phyloP scores from a whole-genome alignment of 1,140 invertebrate species.

The Papilio xuthus region DNA sequence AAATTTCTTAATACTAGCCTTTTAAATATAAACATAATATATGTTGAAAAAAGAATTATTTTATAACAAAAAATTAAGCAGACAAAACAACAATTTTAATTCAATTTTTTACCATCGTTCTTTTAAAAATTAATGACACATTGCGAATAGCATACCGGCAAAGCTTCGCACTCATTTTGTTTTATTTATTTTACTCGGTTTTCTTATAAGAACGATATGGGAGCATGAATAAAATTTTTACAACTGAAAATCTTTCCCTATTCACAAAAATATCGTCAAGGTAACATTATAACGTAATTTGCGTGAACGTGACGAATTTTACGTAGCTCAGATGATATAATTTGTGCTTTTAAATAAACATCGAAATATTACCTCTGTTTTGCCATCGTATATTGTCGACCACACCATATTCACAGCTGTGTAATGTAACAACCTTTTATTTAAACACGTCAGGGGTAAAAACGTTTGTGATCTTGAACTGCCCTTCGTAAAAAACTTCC shows the following conservation, averaged over 20 bases:
- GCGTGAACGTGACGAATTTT: slow-evolving; percentile 42
- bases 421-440: slow-evolving; percentile 55
- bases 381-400: slow-evolving; percentile 73
- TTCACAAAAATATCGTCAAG: slow-evolving; percentile 52
- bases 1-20: background rate
- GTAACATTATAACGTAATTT: slow-evolving; percentile 45
- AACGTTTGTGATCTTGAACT: slow-evolving; percentile 78
- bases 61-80: background rate
- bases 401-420: slow-evolving; percentile 69
- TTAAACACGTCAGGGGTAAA: slow-evolving; percentile 55
- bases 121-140: slow-evolving; percentile 19
- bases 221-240: background rate
- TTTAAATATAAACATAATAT: background rate
- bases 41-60: background rate
- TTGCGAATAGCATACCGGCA: slow-evolving; percentile 23
- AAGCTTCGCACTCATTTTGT: slow-evolving; percentile 28
- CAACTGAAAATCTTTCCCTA: slow-evolving; percentile 40
- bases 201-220: background rate
- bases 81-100: background rate
- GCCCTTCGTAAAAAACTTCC: slow-evolving; percentile 75
- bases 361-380: slow-evolving; percentile 68
- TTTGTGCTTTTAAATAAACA: slow-evolving; percentile 36
- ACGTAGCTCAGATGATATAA: slow-evolving; percentile 9
- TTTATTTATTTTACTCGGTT: slow-evolving; percentile 12
- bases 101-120: slow-evolving; percentile 26